Base-by-base conservation (phyloP, 23 tunicate species). In the Clavelina lepadiformis region DNA sequence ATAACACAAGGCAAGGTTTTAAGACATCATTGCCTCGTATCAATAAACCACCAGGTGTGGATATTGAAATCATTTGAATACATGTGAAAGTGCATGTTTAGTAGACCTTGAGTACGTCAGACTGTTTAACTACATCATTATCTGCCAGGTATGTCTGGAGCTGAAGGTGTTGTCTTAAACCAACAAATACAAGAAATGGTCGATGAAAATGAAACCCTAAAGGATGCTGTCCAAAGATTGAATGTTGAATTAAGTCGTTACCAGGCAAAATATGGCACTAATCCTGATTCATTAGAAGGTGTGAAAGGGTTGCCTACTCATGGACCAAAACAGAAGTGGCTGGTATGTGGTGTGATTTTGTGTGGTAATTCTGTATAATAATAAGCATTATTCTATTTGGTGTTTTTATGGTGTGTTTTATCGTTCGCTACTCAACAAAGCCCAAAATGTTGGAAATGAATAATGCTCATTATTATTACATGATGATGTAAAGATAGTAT, bases 161-260 rank as follows among this genome's bases (percentile, higher is more conserved):
- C 69, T 0, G 84, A 68, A 31, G 75, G 65, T 51, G 69, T 68
- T 2, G 75, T 78, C 11, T 20, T 78, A 31, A 68, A 78, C 45
- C 67, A 78, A 33, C 71, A 71, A 65, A 33, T 86, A 36, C 86
- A 86, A 65, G 69, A 77, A 5, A 21, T 86, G 7, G 64, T 86
- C 19, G 75, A 71, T 47, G 95, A 86, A 61, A 86, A 86, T 50
- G 75, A 86, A 6, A 41, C 67, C 18, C 66, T 86, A 26, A 71
- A 75, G 51, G 80, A 71, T 7, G 49, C 85, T 1, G 71, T 86
- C 4, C 56, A 65, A 19, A 38, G 95, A 37, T 71, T 86, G 27
- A 86, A 72, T 46, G 4, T 37, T 7, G 95, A 86, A 72, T 65
- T 86, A 0, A 58, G 53, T 22, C 65, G 65, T 33, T 86, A 58